Conservation (phyloP, 2,888 invertebrate genomes). For the Melanophora roralis region DNA sequence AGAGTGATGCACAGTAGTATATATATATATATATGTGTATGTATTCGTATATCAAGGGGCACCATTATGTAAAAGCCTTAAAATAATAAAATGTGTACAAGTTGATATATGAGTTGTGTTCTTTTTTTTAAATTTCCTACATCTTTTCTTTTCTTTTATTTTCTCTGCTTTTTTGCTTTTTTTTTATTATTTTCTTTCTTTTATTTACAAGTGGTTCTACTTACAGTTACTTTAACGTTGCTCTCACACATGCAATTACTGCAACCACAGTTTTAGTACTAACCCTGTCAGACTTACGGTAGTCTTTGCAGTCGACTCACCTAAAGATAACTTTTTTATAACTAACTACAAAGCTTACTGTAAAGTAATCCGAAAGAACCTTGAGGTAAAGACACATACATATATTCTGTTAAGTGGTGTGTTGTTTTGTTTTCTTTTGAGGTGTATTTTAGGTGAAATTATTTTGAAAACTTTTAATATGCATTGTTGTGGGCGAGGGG, state of each 20-base stretch:
- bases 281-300: too few species aligned
- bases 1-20: neutral
- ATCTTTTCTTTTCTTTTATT: neutral
- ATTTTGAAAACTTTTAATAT: too few species aligned
- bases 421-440: too few species aligned
- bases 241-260: neutral
- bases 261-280: slow-evolving; percentile 6
- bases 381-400: too few species aligned
- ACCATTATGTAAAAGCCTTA: neutral
- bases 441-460: too few species aligned
- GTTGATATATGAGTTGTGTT: neutral
- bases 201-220: slow-evolving; percentile 7
- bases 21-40: neutral
- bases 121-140: neutral
- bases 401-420: too few species aligned
- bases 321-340: too few species aligned
- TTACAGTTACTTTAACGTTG: slow-evolving; percentile 15
- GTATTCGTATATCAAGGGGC: neutral
- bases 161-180: too few species aligned
- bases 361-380: too few species aligned
- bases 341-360: too few species aligned
- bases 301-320: too few species aligned
- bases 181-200: neutral
- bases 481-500: too few species aligned
- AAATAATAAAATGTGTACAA: slow-evolving; percentile 4